Base-by-base conservation (phyloP, 2,888 invertebrate species). In the Cyaniris semiargus region DNA sequence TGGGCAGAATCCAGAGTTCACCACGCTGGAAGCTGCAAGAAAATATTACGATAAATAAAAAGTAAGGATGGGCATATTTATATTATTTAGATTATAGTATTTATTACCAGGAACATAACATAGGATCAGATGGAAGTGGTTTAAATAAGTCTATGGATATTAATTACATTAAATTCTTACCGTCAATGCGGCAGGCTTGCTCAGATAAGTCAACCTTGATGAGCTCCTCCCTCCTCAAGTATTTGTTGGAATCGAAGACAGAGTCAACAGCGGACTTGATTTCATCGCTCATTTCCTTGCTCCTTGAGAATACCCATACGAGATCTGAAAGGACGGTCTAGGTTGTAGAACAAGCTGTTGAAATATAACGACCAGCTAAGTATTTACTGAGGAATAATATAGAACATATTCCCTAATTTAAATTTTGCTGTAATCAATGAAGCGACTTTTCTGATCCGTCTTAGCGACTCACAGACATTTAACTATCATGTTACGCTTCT, bases 1-100 rank as follows among this genome's bases (percentile, higher is more conserved):
- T 15, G 90, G 90, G 75, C 92, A 92, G 27, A 66, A 66, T 66
- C 66, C 66, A 66, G 66, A 66, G 27, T 66, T 27, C 13, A 5
- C 15, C 0, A 66, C 66, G 66, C 66, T 66, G 27, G 66, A 66
- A 27, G 66, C 66, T 66, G 66, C 5, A 66, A 48, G 15, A 48
- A 60, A 60, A 0, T 56, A 56, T 56, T n/a, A 53, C 10, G 44
- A 44, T 44, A 44, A 44, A 44, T 44, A 44, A 44, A 10, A 31
- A 5, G 31, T 31, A 31, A 31, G 5, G 31, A 31, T 31, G 31
- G 31, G 31, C 31, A 31, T 31, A 31, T 4, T 31, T 5, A 31
- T 31, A 3, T 31, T 31, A 5, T 31, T 31, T 31, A 31, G 31
- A 31, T 31, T 31, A 4, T 31, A 31, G 31, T 31, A 31, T 31